phyloP scores from a whole-genome alignment of 1,140 invertebrate species.

The Drosophila azteca region DNA sequence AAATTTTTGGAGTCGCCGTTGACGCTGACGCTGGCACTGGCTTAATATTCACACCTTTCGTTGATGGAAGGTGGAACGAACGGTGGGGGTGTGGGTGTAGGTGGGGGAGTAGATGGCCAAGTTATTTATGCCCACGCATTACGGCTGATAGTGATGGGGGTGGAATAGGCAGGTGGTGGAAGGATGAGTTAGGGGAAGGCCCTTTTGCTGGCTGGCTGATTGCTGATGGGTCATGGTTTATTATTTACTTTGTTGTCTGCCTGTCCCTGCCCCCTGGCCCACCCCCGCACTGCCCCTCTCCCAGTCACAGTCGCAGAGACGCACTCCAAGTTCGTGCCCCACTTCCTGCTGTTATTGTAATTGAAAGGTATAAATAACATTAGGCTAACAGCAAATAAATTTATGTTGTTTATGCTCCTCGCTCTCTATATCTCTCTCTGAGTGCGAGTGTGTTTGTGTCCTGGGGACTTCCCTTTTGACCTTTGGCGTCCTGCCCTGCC shows the following conservation, averaged over 20 bases:
- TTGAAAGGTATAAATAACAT: constrained; percentile 82
- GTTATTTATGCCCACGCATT: constrained; percentile 80
- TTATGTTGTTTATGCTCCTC: constrained; percentile 64
- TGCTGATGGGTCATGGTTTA: constrained; percentile 76
- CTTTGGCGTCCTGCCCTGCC: constrained; percentile 37
- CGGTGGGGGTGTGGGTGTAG: too few species aligned
- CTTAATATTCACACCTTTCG: constrained; percentile 81
- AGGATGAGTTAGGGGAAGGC: neutral
- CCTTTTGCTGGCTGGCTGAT: constrained; percentile 62
- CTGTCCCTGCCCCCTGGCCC: neutral
- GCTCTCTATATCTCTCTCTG: constrained; percentile 36
- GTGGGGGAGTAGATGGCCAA: constrained; percentile 17
- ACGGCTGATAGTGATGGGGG: constrained; percentile 70
- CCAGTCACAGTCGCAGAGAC: too few species aligned
- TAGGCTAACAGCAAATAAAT: constrained; percentile 82
- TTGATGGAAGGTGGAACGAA: neutral
- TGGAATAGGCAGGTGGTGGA: neutral
- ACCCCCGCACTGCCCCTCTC: neutral
- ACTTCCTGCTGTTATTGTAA: constrained; percentile 70
- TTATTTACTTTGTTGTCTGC: constrained; percentile 67
- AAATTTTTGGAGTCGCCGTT: constrained; percentile 61
- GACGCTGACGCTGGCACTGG: constrained; percentile 29
- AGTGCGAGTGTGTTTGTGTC: constrained; percentile 47
- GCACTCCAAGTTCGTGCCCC: neutral
- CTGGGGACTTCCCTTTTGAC: constrained; percentile 54